These are phyloP conservation scores for Pyrgus malvae DNA, from an alignment of 2,888 invertebrate genomes.

Conservation along the genomic window DNA sequence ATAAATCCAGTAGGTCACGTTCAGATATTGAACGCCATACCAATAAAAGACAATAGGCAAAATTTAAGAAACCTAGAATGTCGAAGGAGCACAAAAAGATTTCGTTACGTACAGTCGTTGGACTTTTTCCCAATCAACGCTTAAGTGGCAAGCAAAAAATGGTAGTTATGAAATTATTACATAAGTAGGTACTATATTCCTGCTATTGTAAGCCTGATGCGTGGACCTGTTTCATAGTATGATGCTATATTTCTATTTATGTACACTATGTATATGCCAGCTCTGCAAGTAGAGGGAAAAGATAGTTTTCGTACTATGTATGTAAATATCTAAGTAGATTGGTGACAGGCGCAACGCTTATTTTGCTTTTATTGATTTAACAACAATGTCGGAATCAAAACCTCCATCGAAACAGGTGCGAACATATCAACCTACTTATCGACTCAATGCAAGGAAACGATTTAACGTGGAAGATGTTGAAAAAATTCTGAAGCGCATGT, in stretches of 20 bases:
- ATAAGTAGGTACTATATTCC: background rate
- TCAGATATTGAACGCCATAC: background rate
- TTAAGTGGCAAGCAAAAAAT: slow-evolving; percentile 47
- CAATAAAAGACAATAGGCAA: background rate
- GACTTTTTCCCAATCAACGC: slow-evolving; percentile 39
- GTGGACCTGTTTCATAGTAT: no score
- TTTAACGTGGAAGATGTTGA: slow-evolving; percentile 84
- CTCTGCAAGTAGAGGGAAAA: no score
- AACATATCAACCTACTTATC: slow-evolving; percentile 84
- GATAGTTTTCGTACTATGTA: no score
- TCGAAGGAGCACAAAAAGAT: slow-evolving; percentile 49
- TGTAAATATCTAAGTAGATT: background rate
- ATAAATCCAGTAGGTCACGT: background rate
- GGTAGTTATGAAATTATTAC: slow-evolving; percentile 37
- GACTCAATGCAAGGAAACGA: slow-evolving; percentile 82
- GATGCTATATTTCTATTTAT: no score
- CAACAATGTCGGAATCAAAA: slow-evolving; percentile 53
- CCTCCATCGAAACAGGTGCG: slow-evolving; percentile 61
- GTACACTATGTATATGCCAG: no score
- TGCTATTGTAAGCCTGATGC: no score
- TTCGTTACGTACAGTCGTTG: slow-evolving; percentile 44
- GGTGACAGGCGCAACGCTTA: background rate
- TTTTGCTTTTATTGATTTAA: slow-evolving; percentile 33
- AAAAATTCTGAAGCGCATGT: slow-evolving; percentile 80
- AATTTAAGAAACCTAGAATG: slow-evolving; percentile 43